Percentiles rank a stretch among this genome's conserved stretches.
Conservation (phyloP, 2,888 invertebrate genomes). For the Phaedon cochleariae region DNA sequence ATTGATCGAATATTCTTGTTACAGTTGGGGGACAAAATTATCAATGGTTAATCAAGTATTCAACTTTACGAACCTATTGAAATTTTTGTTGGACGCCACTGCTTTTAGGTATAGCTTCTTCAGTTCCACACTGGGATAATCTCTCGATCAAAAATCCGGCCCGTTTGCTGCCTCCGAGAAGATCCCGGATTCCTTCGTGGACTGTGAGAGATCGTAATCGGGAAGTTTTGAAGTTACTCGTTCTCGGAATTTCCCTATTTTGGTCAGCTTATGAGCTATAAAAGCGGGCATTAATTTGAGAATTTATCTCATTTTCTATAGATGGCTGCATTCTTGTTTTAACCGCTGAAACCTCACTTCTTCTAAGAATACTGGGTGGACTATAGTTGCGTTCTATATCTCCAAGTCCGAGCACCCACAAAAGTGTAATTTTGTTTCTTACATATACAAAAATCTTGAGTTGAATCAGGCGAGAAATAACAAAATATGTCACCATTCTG, state of each 20-base stretch:
- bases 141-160: slow-evolving; percentile 10
- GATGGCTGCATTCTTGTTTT: slow-evolving; percentile 1
- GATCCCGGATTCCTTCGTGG: slow-evolving; percentile 15
- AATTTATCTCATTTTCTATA: background rate
- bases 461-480: too few relatives aligned
- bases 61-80: too few relatives aligned
- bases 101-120: background rate
- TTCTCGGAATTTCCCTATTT: slow-evolving; percentile 16
- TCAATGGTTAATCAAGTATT: too few relatives aligned
- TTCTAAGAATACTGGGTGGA: too few relatives aligned
- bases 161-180: slow-evolving; percentile 2
- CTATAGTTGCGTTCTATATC: too few relatives aligned
- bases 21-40: too few relatives aligned
- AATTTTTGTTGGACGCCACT: background rate
- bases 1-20: too few relatives aligned
- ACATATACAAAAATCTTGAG: too few relatives aligned
- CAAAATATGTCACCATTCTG: too few relatives aligned
- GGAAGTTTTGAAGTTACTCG: slow-evolving; percentile 12
- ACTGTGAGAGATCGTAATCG: slow-evolving; percentile 23
- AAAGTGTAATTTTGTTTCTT: too few relatives aligned
- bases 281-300: slow-evolving; percentile 10
- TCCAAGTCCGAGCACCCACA: too few relatives aligned
- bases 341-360: slow-evolving; percentile 2
- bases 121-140: slow-evolving; percentile 12
- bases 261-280: slow-evolving; percentile 17